Conservation (phyloP, 2,888 invertebrate species). For the Margaritifera margaritifera region DNA sequence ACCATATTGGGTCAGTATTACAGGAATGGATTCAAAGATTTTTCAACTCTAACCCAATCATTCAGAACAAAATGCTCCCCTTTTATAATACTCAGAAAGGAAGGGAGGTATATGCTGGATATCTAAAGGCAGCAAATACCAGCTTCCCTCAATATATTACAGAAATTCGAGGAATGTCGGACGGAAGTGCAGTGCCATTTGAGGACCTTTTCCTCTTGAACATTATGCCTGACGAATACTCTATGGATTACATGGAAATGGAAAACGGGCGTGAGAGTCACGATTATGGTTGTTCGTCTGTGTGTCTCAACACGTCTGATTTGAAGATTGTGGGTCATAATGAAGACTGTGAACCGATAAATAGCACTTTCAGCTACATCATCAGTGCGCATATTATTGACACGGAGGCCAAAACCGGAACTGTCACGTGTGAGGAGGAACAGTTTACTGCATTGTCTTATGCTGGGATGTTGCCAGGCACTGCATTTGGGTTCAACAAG, state of each 20-base stretch:
- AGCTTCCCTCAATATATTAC: conserved; percentile 29
- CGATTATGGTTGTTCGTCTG: conserved; percentile 30
- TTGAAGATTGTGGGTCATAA: conserved; percentile 16
- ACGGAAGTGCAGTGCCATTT: conserved; percentile 34
- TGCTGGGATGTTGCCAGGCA: conserved; percentile 19
- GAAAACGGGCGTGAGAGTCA: conserved; percentile 1
- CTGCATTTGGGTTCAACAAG: conserved; percentile 18
- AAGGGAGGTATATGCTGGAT: conserved; percentile 19
- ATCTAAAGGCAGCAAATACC: conserved; percentile 14
- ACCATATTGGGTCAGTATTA: conserved; percentile 28
- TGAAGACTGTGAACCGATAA: conserved; percentile 35
- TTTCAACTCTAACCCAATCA: conserved; percentile 8
- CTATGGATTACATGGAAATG: not conserved
- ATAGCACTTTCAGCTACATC: conserved; percentile 29
- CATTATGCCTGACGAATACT: conserved; percentile 24
- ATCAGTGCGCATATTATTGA: conserved; percentile 24
- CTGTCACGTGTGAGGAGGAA: conserved; percentile 7
- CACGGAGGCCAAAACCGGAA: not conserved
- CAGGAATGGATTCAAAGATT: conserved; percentile 22
- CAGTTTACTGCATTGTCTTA: conserved; percentile 37
- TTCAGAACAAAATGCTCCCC: conserved; percentile 18
- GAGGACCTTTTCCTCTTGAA: conserved; percentile 32
- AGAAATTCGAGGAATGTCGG: conserved; percentile 37
- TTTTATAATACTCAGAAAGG: conserved; percentile 20
- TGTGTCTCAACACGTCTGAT: conserved; percentile 24